Evolutionary conservation across 2,888 invertebrate species (phyloP).

Genomic region (Seira sanloemensis): DNA sequence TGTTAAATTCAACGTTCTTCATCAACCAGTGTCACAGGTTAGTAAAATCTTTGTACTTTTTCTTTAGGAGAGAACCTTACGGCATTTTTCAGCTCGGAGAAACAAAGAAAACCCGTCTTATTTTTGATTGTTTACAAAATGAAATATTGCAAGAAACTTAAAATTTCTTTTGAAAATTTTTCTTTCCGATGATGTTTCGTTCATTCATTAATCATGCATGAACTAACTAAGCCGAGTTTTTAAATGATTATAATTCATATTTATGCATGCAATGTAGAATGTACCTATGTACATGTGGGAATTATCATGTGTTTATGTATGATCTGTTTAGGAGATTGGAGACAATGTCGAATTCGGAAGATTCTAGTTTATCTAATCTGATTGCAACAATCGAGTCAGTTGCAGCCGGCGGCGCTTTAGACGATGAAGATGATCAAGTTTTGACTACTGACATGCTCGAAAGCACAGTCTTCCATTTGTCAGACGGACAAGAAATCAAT

Average conservation of each 20-base stretch:
- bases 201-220: no score
- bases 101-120: no score
- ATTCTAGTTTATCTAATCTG: slow-evolving; percentile 32
- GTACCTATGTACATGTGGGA: no score
- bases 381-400: slow-evolving; percentile 52
- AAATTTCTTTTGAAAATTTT: no score
- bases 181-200: no score
- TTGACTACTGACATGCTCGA: slow-evolving; percentile 38
- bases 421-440: slow-evolving; percentile 10
- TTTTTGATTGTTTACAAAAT: no score
- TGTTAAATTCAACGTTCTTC: slow-evolving; percentile 33
- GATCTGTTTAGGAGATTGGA: neutral
- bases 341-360: neutral
- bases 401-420: slow-evolving; percentile 23
- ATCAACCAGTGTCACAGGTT: neutral
- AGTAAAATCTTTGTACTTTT: neutral
- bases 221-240: no score
- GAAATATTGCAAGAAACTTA: no score
- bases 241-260: no score
- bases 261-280: no score
- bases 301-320: neutral
- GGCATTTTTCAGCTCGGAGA: no score
- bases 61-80: no score
- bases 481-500: slow-evolving; percentile 40
- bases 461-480: slow-evolving; percentile 42